phyloP scores from a whole-genome alignment of 2,888 invertebrate genomes.

The Rhogogaster chlorosoma region DNA sequence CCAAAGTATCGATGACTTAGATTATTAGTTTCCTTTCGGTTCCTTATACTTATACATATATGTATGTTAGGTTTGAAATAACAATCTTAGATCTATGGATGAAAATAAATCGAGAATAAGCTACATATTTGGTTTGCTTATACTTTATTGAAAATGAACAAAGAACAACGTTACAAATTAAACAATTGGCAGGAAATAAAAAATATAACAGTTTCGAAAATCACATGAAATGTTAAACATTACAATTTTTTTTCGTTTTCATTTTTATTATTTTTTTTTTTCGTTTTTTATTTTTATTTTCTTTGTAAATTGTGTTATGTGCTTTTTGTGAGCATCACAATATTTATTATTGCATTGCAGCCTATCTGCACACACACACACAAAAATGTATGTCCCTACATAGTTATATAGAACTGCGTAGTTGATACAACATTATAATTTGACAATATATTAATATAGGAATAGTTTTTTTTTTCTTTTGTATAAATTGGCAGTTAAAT shows the following conservation, averaged over 20 bases:
- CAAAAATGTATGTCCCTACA: constrained; percentile 71
- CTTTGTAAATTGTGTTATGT: constrained; percentile 69
- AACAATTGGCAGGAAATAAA: constrained; percentile 77
- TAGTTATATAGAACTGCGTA: constrained; percentile 63
- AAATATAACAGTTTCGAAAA: constrained; percentile 77
- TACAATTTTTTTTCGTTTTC: constrained; percentile 61
- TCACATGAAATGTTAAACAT: constrained; percentile 76
- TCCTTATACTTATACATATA: background rate
- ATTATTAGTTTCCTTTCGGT: background rate
- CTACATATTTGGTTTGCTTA: constrained; percentile 64
- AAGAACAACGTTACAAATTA: constrained; percentile 77
- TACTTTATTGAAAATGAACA: constrained; percentile 77
- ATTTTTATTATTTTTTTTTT: constrained; percentile 33
- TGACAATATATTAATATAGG: constrained; percentile 71
- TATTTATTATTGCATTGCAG: constrained; percentile 75
- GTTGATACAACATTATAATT: constrained; percentile 36
- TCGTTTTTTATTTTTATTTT: constrained; percentile 37
- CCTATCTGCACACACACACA: constrained; percentile 63
- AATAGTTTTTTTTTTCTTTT: constrained; percentile 58
- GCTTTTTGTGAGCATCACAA: constrained; percentile 77
- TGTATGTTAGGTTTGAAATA: background rate
- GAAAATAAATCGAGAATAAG: background rate
- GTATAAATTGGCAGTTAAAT: constrained; percentile 71
- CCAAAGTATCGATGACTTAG: background rate
- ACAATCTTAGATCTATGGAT: background rate